Conservation (phyloP, 2,113 vertebrate species). For the Trematocara variabile region DNA sequence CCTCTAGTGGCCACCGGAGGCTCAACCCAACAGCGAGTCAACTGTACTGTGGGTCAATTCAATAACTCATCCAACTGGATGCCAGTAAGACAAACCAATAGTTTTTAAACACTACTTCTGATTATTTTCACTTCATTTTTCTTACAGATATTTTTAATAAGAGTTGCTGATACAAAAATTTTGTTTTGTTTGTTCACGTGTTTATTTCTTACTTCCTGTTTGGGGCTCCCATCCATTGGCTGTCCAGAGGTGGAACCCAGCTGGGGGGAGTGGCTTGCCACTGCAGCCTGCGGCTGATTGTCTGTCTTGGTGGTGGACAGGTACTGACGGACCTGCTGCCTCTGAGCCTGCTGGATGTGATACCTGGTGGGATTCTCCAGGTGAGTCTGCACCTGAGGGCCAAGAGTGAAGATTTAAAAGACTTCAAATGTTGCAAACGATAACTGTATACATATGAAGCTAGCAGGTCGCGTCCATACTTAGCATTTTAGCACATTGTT, state of each 20-base stretch:
- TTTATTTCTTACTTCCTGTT: slow-evolving; percentile 63
- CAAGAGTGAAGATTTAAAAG: neutral
- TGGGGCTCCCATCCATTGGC: slow-evolving; percentile 62
- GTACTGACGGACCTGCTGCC: slow-evolving; percentile 84
- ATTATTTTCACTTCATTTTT: neutral
- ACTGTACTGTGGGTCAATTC: neutral
- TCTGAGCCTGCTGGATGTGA: slow-evolving; percentile 83
- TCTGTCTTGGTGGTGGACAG: slow-evolving; percentile 77
- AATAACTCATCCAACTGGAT: neutral
- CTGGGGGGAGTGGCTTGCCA: slow-evolving; percentile 27
- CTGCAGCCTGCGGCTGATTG: slow-evolving; percentile 60
- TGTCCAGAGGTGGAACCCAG: slow-evolving; percentile 43
- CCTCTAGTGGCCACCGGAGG: neutral
- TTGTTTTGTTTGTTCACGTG: neutral
- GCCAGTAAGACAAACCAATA: neutral
- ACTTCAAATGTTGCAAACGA: neutral
- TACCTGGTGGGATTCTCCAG: slow-evolving; percentile 86
- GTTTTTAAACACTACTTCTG: neutral
- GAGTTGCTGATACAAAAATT: neutral
- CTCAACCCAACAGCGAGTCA: accelerated
- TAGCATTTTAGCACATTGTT: neutral
- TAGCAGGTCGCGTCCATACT: accelerated
- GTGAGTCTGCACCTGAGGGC: slow-evolving; percentile 80
- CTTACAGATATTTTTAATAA: neutral
- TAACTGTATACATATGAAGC: neutral